A percentile compares a stretch with the other conserved stretches of the same genome.
phyloP scores from a whole-genome alignment of 2,888 invertebrate genomes.

The Dryobotodes eremita region DNA sequence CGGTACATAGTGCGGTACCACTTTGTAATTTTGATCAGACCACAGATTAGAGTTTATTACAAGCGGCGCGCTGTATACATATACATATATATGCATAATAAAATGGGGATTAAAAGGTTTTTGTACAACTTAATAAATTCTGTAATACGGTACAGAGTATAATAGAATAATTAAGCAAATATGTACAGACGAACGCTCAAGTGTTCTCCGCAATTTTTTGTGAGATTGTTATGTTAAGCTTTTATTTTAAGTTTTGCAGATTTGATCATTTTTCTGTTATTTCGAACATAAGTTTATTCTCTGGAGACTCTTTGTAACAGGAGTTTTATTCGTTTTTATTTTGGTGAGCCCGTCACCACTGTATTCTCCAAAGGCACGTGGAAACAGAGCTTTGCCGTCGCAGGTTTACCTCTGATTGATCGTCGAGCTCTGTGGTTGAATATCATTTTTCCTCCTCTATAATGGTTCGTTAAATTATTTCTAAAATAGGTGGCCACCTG shows the following conservation, averaged over 20 bases:
- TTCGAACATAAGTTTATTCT: too few relatives aligned
- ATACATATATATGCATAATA: constrained; percentile 81
- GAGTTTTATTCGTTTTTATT: constrained; percentile 5
- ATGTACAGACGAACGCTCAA: constrained; percentile 69
- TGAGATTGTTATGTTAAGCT: neutral
- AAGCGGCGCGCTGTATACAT: constrained; percentile 80
- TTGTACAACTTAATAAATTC: constrained; percentile 76
- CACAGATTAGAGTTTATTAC: constrained; percentile 80
- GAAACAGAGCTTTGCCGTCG: neutral
- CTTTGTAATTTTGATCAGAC: constrained; percentile 81
- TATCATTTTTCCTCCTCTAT: neutral
- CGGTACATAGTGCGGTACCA: constrained; percentile 73
- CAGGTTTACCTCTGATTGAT: neutral
- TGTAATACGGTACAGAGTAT: constrained; percentile 73
- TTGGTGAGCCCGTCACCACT: neutral
- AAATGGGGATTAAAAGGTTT: constrained; percentile 75
- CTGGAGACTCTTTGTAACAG: neutral
- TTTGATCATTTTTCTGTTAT: neutral
- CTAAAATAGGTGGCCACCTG: constrained; percentile 50
- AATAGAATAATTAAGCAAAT: constrained; percentile 75
- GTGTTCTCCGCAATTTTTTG: constrained; percentile 39
- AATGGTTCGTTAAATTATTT: constrained; percentile 42
- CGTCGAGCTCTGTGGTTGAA: neutral
- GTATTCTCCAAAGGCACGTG: neutral
- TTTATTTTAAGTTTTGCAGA: neutral